phyloP scores from a whole-genome alignment of 1,140 invertebrate species.

The Nebria ingens region DNA sequence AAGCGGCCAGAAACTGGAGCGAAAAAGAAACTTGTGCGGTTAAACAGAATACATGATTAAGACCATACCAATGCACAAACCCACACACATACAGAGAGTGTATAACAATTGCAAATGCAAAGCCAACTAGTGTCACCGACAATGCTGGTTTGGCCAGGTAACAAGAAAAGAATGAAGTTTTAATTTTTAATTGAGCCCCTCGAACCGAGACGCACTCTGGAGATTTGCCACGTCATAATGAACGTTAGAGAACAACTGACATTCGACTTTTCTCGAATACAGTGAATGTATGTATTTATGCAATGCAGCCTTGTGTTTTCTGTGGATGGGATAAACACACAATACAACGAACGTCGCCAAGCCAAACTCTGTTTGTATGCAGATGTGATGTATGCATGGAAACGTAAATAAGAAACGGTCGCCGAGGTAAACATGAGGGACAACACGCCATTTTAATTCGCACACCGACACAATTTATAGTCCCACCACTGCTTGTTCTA shows the following conservation, averaged over 20 bases:
- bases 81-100: no score
- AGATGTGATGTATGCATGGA: background rate
- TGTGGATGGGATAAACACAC: background rate
- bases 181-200: constrained; percentile 8
- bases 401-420: background rate
- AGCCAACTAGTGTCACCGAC: background rate
- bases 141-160: background rate
- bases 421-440: background rate
- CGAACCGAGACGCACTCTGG: background rate
- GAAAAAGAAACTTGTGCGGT: background rate
- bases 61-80: no score
- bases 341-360: no score
- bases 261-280: background rate
- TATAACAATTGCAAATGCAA: constrained; percentile 5
- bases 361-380: background rate
- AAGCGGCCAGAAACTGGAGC: background rate
- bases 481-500: no score
- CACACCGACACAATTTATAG: no score
- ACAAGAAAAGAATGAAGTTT: constrained; percentile 9
- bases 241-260: background rate
- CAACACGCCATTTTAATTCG: no score
- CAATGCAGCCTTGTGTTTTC: background rate
- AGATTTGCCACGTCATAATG: constrained; percentile 6
- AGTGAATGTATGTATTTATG: background rate
- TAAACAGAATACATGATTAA: constrained; percentile 8